Percentiles rank a stretch among this genome's conserved stretches.
phyloP scores from a whole-genome alignment of 2,888 invertebrate genomes.

The Phalangium opilio region DNA sequence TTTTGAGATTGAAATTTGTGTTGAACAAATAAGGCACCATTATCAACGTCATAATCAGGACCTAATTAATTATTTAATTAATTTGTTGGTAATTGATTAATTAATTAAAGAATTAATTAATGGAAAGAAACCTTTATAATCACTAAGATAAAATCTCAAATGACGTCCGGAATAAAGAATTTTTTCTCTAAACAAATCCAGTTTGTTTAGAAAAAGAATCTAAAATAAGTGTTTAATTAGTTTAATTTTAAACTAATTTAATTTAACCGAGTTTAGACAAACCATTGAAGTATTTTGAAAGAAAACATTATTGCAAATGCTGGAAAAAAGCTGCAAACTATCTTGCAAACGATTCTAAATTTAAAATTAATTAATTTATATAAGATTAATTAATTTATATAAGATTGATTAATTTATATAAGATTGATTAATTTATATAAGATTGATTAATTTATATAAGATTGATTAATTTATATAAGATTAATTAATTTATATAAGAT shows the following conservation, averaged over 20 bases:
- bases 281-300: conserved; percentile 46
- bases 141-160: conserved; percentile 32
- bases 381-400: too few species aligned
- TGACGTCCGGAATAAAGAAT: conserved; percentile 46
- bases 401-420: too few species aligned
- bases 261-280: conserved; percentile 13
- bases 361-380: neutral
- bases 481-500: too few species aligned
- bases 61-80: conserved; percentile 31
- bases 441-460: too few species aligned
- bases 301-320: conserved; percentile 48
- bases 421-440: too few species aligned
- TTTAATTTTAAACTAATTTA: conserved; percentile 21
- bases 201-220: conserved; percentile 45
- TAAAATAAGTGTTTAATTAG: conserved; percentile 17
- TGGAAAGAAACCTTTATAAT: conserved; percentile 17
- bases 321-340: conserved; percentile 45
- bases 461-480: too few species aligned
- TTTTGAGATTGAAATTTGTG: conserved; percentile 43
- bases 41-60: conserved; percentile 45
- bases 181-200: conserved; percentile 48
- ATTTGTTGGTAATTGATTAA: neutral
- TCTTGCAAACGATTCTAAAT: conserved; percentile 44
- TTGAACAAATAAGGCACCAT: conserved; percentile 46
- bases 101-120: neutral